Base-by-base conservation (phyloP, 1,140 invertebrate species). In the Condylostylus longicornis region DNA sequence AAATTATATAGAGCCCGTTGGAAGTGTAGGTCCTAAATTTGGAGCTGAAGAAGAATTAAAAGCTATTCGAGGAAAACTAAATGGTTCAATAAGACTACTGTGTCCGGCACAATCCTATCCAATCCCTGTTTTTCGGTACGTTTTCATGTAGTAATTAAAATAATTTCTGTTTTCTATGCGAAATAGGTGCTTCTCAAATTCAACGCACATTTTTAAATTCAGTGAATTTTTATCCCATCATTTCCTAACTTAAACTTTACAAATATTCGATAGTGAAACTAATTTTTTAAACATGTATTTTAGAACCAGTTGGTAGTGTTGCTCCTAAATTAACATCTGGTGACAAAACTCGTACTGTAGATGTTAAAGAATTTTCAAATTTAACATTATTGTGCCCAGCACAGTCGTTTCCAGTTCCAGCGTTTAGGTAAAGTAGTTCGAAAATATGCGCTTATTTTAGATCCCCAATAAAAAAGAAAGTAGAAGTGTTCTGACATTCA, bases 281-380 rank as follows among this genome's bases (percentile, higher is more conserved):
- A 6, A n/a, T n/a, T 31, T 31, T 6, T 9, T 18, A 58, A 12
- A 19, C 3, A 5, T 13, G 5, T 3, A 5, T 18, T 51, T 37
- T 67, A 79, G 77, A 79, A 58, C 76, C 75, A 27, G 68, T 78
- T 43, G 74, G 73, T 45, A 72, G 71, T 50, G 72, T 72, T 34
- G 63, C 66, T 46, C 74, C 74, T 42, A 71, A 71, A 58, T 71
- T 74, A 46, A 64, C 68, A 37, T 66, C 62, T 42, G 65, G 68
- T 54, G 65, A 66, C 58, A 45, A 60, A 49, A 60, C 62, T 33
- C 54, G 61, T 53, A 61, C 63, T 31, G 54, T 55, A 14, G 58
- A 66, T 48, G 48, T 49, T 37, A 45, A 47, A 38, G 43, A 47
- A 15, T 61, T 57, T 50, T 48, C 45, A 43, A 67, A 61, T 42